A percentile compares a stretch with the other conserved stretches of the same genome.
Conservation (phyloP, 2,797 vertebrate species). For the Myiotriccus ornatus region DNA sequence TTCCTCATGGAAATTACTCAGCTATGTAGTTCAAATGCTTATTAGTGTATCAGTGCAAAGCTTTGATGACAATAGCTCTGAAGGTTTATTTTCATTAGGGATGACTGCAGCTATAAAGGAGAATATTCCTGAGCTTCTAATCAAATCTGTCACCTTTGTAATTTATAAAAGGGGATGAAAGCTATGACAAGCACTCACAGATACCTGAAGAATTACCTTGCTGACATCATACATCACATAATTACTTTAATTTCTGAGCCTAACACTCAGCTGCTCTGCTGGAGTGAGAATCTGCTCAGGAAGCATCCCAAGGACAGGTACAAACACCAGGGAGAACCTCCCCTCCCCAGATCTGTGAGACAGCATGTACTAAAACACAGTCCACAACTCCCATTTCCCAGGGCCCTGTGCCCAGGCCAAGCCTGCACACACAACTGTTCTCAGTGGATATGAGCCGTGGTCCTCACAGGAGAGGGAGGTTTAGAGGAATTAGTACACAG, state of each 20-base stretch:
- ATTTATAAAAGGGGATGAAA: neutral
- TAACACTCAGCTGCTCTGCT: neutral
- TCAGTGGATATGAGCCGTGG: neutral
- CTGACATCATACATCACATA: neutral
- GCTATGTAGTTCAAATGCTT: constrained; percentile 15
- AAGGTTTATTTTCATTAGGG: neutral
- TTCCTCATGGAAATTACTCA: neutral
- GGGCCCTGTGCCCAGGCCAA: neutral
- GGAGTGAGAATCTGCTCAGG: neutral
- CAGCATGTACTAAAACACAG: fast-evolving
- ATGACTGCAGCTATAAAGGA: neutral
- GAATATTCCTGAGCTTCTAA: neutral
- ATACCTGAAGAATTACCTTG: neutral
- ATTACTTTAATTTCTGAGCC: neutral
- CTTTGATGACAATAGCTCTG: constrained; percentile 6
- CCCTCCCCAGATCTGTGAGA: fast-evolving
- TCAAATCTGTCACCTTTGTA: neutral
- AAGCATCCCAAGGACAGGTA: neutral
- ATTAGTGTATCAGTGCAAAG: neutral
- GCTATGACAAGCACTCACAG: neutral
- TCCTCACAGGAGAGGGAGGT: neutral
- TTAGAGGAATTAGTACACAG: neutral
- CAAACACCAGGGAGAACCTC: neutral
- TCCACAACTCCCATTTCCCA: fast-evolving
- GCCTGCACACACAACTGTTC: neutral